phyloP scores from a whole-genome alignment of 2,113 vertebrate genomes.

The Synodontis membranacea region DNA sequence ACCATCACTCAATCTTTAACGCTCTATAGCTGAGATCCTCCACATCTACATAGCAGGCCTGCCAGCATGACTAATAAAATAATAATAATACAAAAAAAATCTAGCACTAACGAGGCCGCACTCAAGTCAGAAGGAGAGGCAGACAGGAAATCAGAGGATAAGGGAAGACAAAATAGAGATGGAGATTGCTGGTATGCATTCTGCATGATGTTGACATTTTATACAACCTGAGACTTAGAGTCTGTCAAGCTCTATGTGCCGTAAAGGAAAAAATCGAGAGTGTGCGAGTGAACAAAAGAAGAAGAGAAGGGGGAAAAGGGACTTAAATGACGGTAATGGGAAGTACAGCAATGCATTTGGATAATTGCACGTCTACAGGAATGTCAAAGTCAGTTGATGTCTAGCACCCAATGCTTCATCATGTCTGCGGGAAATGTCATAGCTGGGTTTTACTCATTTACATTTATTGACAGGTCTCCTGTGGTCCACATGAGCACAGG shows the following conservation, averaged over 20 bases:
- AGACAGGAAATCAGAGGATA: background rate
- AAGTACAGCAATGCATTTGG: background rate
- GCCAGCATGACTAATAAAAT: background rate
- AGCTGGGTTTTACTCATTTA: background rate
- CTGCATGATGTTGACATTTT: slow-evolving; percentile 17
- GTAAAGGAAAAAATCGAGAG: background rate
- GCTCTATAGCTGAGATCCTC: background rate
- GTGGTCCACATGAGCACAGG: background rate
- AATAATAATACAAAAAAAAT: too few relatives aligned
- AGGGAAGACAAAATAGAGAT: background rate
- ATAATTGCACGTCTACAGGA: background rate
- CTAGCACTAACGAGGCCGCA: slow-evolving; percentile 19
- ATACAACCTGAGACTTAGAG: slow-evolving; percentile 7
- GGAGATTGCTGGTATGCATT: background rate
- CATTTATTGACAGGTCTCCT: background rate
- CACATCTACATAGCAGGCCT: background rate
- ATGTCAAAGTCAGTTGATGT: background rate
- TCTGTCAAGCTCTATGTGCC: background rate
- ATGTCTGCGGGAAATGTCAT: background rate
- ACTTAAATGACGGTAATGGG: slow-evolving; percentile 15
- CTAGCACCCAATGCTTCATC: background rate
- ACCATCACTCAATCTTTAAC: background rate
- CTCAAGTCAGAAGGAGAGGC: background rate
- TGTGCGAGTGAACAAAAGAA: background rate
- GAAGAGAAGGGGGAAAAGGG: background rate